A percentile compares a stretch with the other conserved stretches of the same genome.
These are phyloP conservation scores for Sericinus montela DNA, from an alignment of 2,888 invertebrate genomes.

Conservation along the genomic window DNA sequence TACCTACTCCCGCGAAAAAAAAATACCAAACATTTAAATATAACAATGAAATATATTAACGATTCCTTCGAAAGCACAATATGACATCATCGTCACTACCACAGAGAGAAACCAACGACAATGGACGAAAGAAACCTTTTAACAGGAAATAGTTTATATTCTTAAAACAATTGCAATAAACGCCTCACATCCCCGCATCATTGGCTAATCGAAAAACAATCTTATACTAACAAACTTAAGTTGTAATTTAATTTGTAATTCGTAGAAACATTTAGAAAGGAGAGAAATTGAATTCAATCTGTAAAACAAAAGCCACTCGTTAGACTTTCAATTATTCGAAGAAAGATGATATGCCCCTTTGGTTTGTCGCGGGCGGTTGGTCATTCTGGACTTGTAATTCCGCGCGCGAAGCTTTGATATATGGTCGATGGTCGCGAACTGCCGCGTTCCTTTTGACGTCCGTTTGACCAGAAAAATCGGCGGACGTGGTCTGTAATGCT, in stretches of 20 bases:
- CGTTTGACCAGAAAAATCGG: constrained; percentile 73
- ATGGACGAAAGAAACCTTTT: constrained; percentile 60
- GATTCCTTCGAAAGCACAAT: constrained; percentile 45
- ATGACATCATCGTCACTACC: constrained; percentile 58
- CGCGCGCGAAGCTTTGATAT: constrained; percentile 66
- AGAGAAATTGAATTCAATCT: constrained; percentile 38
- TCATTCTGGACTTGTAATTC: constrained; percentile 71
- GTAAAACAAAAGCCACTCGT: constrained; percentile 55
- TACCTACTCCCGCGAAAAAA: constrained; percentile 12
- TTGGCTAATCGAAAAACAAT: constrained; percentile 26
- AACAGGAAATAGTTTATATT: constrained; percentile 75
- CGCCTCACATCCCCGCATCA: constrained; percentile 27
- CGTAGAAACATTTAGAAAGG: neutral
- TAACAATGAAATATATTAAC: constrained; percentile 36
- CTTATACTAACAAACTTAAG: constrained; percentile 23
- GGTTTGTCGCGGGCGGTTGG: constrained; percentile 57
- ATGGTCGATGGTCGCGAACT: constrained; percentile 58
- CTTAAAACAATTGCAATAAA: constrained; percentile 66
- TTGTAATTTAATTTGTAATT: constrained; percentile 26
- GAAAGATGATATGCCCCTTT: constrained; percentile 53
- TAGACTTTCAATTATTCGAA: constrained; percentile 57
- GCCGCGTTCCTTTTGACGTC: constrained; percentile 45
- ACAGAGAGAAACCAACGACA: constrained; percentile 57
- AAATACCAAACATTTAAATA: constrained; percentile 7
- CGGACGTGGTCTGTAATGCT: constrained; percentile 40